These are phyloP conservation scores for Linnaemya tessellans DNA, from an alignment of 2,888 invertebrate species.

Conservation along the genomic window DNA sequence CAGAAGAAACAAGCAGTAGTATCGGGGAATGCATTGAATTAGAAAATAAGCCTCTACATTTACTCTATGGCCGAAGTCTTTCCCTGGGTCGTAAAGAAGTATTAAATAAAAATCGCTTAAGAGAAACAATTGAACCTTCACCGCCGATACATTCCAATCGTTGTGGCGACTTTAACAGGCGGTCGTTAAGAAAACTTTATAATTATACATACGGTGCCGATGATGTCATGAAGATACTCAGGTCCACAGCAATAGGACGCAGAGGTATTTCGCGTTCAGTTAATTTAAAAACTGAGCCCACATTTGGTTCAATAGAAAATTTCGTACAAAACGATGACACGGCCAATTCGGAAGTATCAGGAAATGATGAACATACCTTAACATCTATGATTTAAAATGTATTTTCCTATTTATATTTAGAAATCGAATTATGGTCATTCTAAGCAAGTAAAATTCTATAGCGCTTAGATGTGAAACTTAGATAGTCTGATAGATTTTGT, in stretches of 20 bases:
- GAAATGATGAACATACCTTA: too few relatives aligned
- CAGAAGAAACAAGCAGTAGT: background rate
- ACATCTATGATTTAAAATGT: too few relatives aligned
- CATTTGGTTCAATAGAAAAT: constrained; percentile 81
- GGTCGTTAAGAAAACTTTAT: constrained; percentile 44
- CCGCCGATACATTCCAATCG: constrained; percentile 6
- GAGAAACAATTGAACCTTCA: background rate
- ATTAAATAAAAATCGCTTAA: background rate
- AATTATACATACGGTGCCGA: constrained; percentile 79
- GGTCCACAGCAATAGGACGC: constrained; percentile 78
- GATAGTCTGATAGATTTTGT: too few relatives aligned
- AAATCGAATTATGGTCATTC: too few relatives aligned
- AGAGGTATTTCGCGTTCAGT: constrained; percentile 48
- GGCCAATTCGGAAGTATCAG: constrained; percentile 10
- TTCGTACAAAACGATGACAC: constrained; percentile 81
- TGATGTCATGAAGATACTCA: constrained; percentile 81
- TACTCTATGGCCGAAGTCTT: background rate
- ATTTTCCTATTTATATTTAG: too few relatives aligned
- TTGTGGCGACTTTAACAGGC: constrained; percentile 55
- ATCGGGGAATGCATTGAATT: background rate
- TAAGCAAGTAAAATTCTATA: too few relatives aligned
- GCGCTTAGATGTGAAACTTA: too few relatives aligned
- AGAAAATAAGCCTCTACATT: background rate
- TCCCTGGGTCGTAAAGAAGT: background rate
- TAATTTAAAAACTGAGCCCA: too few relatives aligned